Base-by-base conservation (phyloP, 2,888 invertebrate genomes). In the Brachycybe producta region DNA sequence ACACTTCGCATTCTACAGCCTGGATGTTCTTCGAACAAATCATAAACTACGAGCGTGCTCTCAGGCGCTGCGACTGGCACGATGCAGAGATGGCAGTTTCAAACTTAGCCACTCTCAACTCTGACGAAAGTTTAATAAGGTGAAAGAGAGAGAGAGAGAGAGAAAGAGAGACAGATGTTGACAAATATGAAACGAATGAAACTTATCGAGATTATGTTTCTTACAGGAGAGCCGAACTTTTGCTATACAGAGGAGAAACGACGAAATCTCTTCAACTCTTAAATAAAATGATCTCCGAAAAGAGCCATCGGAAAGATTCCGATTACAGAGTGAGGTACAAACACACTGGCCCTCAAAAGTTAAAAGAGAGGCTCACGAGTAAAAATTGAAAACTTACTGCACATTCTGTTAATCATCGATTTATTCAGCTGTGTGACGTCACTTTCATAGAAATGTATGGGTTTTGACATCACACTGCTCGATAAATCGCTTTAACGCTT, bases 31-130 rank as follows among this genome's bases (percentile, higher is more conserved):
- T 61, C 47, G 64, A 67, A 47, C 65, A 66, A 53, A 57, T 61
- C 30, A 58, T 67, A 15, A 52, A 54, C 13, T 67, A 65, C 55
- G 61, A 62, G 28, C 57, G 60, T 49, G 60, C 64, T 0, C 32
- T 67, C 27, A 56, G 61, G n/a, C 61, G 61, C 42, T 76, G 77
- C 51, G 76, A 79, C 61, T 82, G 80, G 78, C 74, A 75, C 44
- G 77, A 78, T 56, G 82, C 84, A 0, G 76, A 81, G 46, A 75
- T 77, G 39, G 80, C 83, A 54, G 73, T 74, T 51, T 80, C 79
- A 61, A 51, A 42, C 26, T 67, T 85, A 35, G 75, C 78, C 36
- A 74, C 80, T 0, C 68, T 80, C 1, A 78, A 82, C 60, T 68
- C 76, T 60, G 74, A 76, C 69, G 79, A 82, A 58, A 78, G 81